Evolutionary conservation across 2,113 vertebrate genomes (phyloP).

Genomic region (Grallaria varia): DNA sequence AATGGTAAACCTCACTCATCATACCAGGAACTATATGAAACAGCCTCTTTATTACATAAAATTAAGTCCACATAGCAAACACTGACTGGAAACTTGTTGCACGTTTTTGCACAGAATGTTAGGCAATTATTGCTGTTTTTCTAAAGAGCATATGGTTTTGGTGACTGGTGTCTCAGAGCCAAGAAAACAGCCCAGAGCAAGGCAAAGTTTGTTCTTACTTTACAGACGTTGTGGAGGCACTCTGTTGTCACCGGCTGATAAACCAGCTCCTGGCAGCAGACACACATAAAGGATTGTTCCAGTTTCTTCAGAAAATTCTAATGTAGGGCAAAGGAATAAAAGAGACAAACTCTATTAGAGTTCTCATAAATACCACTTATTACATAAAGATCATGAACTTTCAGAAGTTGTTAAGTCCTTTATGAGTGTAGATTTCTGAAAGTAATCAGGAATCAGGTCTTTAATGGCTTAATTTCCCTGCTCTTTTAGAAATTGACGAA

Average conservation of each 20-base stretch:
- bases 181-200: not conserved
- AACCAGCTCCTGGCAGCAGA: conserved; percentile 97
- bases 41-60: not conserved
- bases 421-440: not conserved
- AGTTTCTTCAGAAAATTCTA: conserved; percentile 97
- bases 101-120: not conserved
- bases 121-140: not conserved
- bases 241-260: conserved; percentile 94
- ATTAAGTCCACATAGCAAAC: not conserved
- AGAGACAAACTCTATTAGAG: not conserved
- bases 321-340: conserved; percentile 6
- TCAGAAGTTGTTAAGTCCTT: not conserved
- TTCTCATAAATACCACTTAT: not conserved
- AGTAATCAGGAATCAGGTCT: not conserved
- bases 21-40: not conserved
- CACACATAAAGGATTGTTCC: conserved; percentile 98
- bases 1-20: not conserved
- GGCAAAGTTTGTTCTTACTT: conserved; percentile 76
- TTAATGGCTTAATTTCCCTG: not conserved
- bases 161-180: not conserved
- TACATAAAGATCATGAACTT: not conserved
- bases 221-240: conserved; percentile 97
- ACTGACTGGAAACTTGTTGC: not conserved
- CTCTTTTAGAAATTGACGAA: not conserved
- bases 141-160: not conserved